Conservation (phyloP, 2,797 vertebrate genomes). For the Harpagifer antarcticus region DNA sequence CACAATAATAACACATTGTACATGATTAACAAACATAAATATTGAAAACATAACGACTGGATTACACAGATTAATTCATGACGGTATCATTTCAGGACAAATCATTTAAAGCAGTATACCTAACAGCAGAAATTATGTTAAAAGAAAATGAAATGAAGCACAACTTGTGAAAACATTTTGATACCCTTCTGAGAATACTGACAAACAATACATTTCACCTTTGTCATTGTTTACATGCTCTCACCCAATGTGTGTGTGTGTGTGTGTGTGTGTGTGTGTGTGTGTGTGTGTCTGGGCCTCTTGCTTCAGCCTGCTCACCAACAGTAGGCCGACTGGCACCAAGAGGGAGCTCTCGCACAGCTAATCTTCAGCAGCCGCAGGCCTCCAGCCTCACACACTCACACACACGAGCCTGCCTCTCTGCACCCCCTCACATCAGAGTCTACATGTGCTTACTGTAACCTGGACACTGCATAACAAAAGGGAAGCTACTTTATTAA, state of each 20-base stretch:
- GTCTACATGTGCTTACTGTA: not conserved
- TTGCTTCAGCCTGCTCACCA: conserved; percentile 38
- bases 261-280: conserved; percentile 30
- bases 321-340: conserved; percentile 79
- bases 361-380: conserved; percentile 64
- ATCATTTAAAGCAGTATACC: not conserved
- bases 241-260: conserved; percentile 15
- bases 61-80: not conserved
- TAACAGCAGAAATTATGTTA: not conserved
- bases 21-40: not conserved
- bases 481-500: too few species aligned
- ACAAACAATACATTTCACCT: conserved; percentile 9
- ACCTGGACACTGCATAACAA: not conserved
- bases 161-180: not conserved
- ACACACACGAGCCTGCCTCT: not conserved
- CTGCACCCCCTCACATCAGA: not conserved
- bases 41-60: not conserved
- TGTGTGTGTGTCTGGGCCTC: conserved; percentile 42
- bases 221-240: not conserved
- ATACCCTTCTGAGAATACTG: not conserved
- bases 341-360: conserved; percentile 88
- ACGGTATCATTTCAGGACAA: not conserved
- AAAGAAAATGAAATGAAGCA: not conserved
- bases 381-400: conserved; percentile 7
- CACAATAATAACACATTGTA: not conserved